phyloP scores from a whole-genome alignment of 2,797 vertebrate genomes.

The Momotus momota region DNA sequence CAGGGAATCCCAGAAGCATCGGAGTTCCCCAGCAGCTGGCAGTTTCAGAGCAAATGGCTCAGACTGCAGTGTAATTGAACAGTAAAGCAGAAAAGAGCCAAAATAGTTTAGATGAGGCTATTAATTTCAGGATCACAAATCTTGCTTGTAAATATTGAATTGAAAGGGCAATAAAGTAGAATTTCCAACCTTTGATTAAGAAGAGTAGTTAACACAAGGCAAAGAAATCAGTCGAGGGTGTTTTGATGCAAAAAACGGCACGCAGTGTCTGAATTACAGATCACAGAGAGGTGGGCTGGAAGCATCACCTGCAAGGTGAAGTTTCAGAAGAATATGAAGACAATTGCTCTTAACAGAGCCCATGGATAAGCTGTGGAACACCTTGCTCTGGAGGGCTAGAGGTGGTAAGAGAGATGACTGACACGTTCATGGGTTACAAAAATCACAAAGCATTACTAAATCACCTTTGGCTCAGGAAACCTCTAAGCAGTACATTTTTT shows the following conservation, averaged over 20 bases:
- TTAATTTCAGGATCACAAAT: constrained; percentile 52
- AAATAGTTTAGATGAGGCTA: constrained; percentile 16
- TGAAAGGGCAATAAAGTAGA: neutral
- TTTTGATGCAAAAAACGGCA: neutral
- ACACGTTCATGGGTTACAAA: rapidly evolving
- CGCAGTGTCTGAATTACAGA: neutral
- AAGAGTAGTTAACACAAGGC: too few relatives aligned
- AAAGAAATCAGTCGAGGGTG: neutral
- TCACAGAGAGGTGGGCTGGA: neutral
- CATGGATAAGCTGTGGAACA: neutral
- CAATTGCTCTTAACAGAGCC: neutral
- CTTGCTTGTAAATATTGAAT: constrained; percentile 20
- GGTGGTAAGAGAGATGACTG: neutral
- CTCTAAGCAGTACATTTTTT: neutral
- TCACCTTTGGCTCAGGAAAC: constrained; percentile 6
- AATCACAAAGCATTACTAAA: neutral
- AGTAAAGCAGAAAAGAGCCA: constrained; percentile 23
- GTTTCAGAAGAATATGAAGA: neutral
- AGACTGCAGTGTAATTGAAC: constrained; percentile 1
- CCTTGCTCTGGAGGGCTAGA: neutral
- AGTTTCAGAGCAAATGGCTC: constrained; percentile 40
- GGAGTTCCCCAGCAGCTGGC: constrained; percentile 38
- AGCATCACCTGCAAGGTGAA: neutral
- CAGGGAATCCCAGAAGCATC: constrained; percentile 37
- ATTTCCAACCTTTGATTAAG: constrained; percentile 38